phyloP scores from a whole-genome alignment of 2,113 vertebrate species.

The Delphinus delphis region DNA sequence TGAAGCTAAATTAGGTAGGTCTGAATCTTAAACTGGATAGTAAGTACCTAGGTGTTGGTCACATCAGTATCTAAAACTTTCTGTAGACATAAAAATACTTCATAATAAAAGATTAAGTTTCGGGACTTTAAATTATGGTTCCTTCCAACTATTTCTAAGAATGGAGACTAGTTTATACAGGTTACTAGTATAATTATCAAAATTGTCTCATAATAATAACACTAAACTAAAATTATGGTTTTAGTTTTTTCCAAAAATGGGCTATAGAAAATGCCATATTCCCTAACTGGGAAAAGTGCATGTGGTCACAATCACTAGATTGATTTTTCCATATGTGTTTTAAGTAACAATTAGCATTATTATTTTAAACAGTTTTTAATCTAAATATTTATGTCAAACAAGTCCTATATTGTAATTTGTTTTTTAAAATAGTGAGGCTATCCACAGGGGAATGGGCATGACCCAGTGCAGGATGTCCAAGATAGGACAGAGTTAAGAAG shows the following conservation, averaged over 20 bases:
- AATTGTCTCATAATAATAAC: not conserved
- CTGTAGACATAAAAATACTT: not conserved
- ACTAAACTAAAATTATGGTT: not conserved
- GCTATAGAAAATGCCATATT: not conserved
- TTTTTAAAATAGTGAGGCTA: not conserved
- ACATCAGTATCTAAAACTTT: not conserved
- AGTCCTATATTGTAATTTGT: not conserved
- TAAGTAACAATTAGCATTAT: not conserved
- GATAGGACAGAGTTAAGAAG: not conserved
- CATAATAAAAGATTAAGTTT: not conserved
- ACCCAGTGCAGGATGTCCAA: not conserved
- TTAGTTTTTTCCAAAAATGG: not conserved
- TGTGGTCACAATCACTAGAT: not conserved
- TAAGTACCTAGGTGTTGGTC: not conserved
- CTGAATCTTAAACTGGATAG: not conserved
- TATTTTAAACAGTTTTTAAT: not conserved
- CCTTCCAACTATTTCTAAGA: slow-evolving; percentile 4
- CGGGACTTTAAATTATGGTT: not conserved
- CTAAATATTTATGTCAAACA: not conserved
- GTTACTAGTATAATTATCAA: not conserved
- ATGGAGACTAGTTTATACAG: not conserved
- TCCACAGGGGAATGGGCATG: not conserved
- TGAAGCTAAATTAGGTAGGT: not conserved
- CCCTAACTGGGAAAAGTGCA: not conserved
- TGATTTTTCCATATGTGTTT: not conserved